A percentile compares a stretch with the other conserved stretches of the same genome.
phyloP scores from a whole-genome alignment of 2,113 vertebrate genomes.

The Indicator maculatus region DNA sequence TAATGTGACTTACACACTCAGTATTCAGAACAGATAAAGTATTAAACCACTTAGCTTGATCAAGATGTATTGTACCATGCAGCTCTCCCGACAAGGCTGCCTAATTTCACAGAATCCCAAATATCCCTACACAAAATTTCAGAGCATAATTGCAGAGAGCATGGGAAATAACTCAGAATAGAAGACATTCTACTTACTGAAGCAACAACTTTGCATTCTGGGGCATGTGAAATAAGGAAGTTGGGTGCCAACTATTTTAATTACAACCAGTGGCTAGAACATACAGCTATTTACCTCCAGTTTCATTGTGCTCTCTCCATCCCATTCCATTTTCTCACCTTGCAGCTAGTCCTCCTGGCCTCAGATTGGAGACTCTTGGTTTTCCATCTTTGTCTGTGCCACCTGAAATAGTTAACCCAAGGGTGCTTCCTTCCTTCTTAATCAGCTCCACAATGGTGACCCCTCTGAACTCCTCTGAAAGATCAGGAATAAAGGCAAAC shows the following conservation, averaged over 20 bases:
- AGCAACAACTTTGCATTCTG: conserved; percentile 26
- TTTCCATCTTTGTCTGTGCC: conserved; percentile 97
- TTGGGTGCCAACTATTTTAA: neutral
- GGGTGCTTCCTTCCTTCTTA: conserved; percentile 94
- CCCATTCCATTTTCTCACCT: conserved; percentile 82
- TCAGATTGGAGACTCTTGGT: conserved; percentile 93
- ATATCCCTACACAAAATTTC: conserved; percentile 32
- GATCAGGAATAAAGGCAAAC: neutral
- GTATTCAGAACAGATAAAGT: conserved; percentile 44
- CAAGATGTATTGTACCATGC: conserved; percentile 43
- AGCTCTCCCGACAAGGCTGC: conserved; percentile 47
- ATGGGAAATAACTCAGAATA: conserved; percentile 31
- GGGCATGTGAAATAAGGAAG: neutral
- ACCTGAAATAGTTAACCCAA: conserved; percentile 95
- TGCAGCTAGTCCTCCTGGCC: conserved; percentile 92
- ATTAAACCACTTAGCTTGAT: conserved; percentile 47
- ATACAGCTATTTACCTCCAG: neutral
- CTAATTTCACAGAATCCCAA: conserved; percentile 54
- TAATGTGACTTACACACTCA: neutral
- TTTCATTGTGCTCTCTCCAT: neutral
- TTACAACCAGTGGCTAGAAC: neutral
- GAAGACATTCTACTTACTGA: neutral
- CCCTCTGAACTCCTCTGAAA: conserved; percentile 90
- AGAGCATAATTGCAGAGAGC: conserved; percentile 16
- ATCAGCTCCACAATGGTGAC: conserved; percentile 94